Evolutionary conservation across 1,140 invertebrate genomes (phyloP), one percentile per base, ranked within the genome.

Genomic region (Hirudo medicinalis): DNA sequence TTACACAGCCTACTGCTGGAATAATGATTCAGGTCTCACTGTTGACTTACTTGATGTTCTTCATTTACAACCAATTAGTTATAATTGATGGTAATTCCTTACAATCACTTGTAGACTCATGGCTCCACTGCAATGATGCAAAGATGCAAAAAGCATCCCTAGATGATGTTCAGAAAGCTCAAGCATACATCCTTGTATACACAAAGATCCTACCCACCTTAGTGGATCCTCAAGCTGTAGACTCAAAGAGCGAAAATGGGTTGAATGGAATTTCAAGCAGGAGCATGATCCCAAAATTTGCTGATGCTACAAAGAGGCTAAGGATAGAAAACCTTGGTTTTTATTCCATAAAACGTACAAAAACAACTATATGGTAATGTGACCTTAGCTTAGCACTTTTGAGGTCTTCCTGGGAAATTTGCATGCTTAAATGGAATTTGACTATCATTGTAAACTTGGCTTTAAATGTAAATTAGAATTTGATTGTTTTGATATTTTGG

Each of bases 141-240:
- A 74, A 74, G 43, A 74, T 79, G 69, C 71, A 75, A 60, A 67
- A 75, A 17, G 75, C 74, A 32, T 55, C 74, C 0, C 19, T 76
- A 29, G 75, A 77, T 20, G 77, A 79, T 29, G 78, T 79, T 13
- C 60, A 75, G 29, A 71, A 74, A 22, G 74, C 75, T 67, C 78
- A 79, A 67, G 78, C 76, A 0, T 79, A 79, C 70, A 79, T 79
- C 54, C 71, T 79, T 25, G 71, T 79, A 60, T 79, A 79, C 72
- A 76, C 75, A 20, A 70, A 70, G 19, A 49, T 49, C 3, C 57
- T 63, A 13, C 57, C 57, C 15, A 25, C 11, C 22, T 32, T 63
- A 25, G 1, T 63, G 20, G 20, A 25, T 22, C 22, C 22, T 32
- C 22, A 32, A 69, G 36, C 22, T 32, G 22, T 20, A n/a, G 29